Evolutionary conservation across 2,113 vertebrate genomes (phyloP).

Genomic region (Ptilonorhynchus violaceus): DNA sequence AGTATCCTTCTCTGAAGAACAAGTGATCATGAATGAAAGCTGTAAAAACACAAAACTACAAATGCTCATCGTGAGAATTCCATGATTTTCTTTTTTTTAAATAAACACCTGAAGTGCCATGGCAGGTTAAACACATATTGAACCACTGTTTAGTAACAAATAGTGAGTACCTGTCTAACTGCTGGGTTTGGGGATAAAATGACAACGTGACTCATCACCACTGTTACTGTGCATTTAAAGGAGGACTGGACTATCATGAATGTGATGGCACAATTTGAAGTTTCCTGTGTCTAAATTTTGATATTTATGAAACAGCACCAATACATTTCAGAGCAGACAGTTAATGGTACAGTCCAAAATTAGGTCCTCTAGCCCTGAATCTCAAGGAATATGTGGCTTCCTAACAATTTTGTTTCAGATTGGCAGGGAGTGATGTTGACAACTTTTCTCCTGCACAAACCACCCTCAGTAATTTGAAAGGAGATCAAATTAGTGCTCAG

Average conservation of each 20-base stretch:
- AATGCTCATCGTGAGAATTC: not conserved
- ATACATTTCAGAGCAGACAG: not conserved
- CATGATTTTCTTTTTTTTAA: not conserved
- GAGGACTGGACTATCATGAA: not conserved
- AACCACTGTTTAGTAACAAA: not conserved
- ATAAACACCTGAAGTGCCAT: not conserved
- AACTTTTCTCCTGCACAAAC: not conserved
- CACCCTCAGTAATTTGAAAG: not conserved
- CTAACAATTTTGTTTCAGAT: not conserved
- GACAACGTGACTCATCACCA: not conserved
- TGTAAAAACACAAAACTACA: not conserved
- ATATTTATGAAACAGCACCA: not conserved
- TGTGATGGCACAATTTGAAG: not conserved
- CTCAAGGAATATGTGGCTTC: not conserved
- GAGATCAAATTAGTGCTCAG: not conserved
- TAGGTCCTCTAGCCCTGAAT: not conserved
- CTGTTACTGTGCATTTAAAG: not conserved
- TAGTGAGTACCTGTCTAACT: rapidly evolving
- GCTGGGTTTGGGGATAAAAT: not conserved
- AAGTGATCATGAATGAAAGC: not conserved
- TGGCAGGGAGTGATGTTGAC: not conserved
- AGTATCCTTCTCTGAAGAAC: not conserved
- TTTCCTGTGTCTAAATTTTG: not conserved
- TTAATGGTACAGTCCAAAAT: not conserved
- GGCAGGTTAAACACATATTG: not conserved